phyloP scores from a whole-genome alignment of 2,888 invertebrate genomes.

The Alsophila aescularia region DNA sequence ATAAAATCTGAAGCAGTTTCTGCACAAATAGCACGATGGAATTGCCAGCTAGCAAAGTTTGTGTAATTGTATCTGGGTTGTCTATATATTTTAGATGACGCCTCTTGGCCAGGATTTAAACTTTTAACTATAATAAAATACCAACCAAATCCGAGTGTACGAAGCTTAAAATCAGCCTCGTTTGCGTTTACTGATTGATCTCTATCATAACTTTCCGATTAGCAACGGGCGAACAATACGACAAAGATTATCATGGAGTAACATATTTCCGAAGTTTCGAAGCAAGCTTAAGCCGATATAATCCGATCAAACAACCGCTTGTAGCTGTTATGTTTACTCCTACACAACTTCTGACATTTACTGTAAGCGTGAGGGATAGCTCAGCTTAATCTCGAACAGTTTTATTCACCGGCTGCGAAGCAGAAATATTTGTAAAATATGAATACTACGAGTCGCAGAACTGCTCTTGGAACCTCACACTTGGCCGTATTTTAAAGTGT shows the following conservation, averaged over 20 bases:
- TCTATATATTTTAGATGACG: slow-evolving; percentile 14
- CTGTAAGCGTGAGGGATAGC: slow-evolving; percentile 12
- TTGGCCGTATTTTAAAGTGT: slow-evolving; percentile 27
- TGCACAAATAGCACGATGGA: slow-evolving; percentile 39
- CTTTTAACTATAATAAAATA: background rate
- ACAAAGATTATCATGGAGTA: background rate
- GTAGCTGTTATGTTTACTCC: slow-evolving; percentile 12
- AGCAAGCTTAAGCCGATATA: slow-evolving; percentile 11
- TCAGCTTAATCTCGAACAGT: slow-evolving; percentile 17
- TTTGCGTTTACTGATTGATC: background rate
- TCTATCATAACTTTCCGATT: no score
- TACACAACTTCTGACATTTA: slow-evolving; percentile 19
- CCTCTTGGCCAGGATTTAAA: background rate
- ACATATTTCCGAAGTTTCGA: slow-evolving; percentile 5
- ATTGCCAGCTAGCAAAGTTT: slow-evolving; percentile 21
- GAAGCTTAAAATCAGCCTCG: background rate
- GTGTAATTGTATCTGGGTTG: background rate
- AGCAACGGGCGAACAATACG: background rate
- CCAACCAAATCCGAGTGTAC: background rate
- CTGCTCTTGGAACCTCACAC: slow-evolving; percentile 17
- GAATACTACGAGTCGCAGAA: slow-evolving; percentile 19
- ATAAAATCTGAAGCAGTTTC: slow-evolving; percentile 44
- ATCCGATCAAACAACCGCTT: slow-evolving; percentile 11
- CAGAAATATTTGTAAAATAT: slow-evolving; percentile 23
- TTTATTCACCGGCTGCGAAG: slow-evolving; percentile 16